These are phyloP conservation scores for Mionectes olivaceus DNA, from an alignment of 2,797 vertebrate genomes.

Conservation along the genomic window DNA sequence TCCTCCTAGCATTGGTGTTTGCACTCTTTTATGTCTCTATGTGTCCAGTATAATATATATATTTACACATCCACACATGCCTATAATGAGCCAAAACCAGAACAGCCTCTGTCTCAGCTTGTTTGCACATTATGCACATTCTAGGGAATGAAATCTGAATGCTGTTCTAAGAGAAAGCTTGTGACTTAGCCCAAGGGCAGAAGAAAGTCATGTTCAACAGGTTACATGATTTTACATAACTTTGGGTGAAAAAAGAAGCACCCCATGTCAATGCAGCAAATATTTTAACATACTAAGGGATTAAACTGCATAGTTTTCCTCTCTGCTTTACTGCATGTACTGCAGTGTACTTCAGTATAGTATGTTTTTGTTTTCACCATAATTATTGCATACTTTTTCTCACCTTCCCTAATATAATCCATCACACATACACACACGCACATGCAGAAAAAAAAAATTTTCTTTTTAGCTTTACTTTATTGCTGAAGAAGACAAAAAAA, in stretches of 20 bases:
- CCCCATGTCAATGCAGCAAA: not conserved
- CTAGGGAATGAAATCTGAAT: constrained; percentile 28
- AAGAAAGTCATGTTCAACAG: constrained; percentile 26
- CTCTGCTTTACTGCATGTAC: not conserved
- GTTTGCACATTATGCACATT: constrained; percentile 32
- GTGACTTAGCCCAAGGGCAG: constrained; percentile 35
- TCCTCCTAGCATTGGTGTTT: not conserved
- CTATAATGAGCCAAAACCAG: constrained; percentile 18
- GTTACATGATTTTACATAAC: constrained; percentile 47
- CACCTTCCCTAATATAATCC: not conserved
- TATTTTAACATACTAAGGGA: not conserved
- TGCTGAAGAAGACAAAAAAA: not conserved
- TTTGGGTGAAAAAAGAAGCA: not conserved
- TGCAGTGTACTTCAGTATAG: not conserved
- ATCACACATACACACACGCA: not conserved
- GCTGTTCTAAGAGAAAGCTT: not conserved
- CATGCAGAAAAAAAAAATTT: not conserved
- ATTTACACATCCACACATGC: not conserved
- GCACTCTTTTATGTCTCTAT: not conserved
- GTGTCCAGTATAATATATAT: not conserved
- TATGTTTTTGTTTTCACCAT: not conserved
- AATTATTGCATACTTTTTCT: not conserved
- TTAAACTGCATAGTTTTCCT: not conserved
- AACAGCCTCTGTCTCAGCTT: constrained; percentile 46
- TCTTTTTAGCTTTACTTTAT: not conserved